phyloP scores from a whole-genome alignment of 2,888 invertebrate genomes.

The Pristionchus japonicus region DNA sequence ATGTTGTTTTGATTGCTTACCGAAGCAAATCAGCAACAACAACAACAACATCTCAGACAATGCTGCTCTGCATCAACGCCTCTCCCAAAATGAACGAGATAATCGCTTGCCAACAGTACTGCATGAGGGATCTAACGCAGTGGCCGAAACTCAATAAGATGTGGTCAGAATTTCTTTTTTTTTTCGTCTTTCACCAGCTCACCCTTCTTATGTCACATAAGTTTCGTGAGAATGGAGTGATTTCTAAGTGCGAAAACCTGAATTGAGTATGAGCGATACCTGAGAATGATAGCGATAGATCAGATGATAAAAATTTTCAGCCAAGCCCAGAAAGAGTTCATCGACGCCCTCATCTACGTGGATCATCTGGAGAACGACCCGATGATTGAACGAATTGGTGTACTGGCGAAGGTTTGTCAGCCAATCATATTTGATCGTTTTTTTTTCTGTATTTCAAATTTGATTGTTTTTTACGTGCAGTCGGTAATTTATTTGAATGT shows the following conservation, averaged over 20 bases:
- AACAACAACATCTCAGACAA: conserved; percentile 52
- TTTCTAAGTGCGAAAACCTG: too few relatives aligned
- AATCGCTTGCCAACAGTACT: conserved; percentile 64
- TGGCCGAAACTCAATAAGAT: conserved; percentile 66
- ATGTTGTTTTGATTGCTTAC: too few relatives aligned
- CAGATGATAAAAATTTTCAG: conserved; percentile 54
- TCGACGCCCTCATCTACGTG: conserved; percentile 57
- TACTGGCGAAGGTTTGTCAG: background rate
- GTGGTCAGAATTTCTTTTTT: conserved; percentile 51
- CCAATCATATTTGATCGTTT: too few relatives aligned
- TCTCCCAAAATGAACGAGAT: conserved; percentile 66
- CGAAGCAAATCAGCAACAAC: too few relatives aligned
- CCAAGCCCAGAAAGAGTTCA: conserved; percentile 60
- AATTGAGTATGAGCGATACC: too few relatives aligned
- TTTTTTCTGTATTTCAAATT: too few relatives aligned
- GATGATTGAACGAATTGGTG: conserved; percentile 18
- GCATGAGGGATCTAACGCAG: conserved; percentile 63
- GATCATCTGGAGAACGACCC: conserved; percentile 53
- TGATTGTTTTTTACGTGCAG: too few relatives aligned
- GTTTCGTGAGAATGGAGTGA: too few relatives aligned
- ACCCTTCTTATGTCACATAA: too few relatives aligned
- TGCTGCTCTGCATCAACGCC: conserved; percentile 63
- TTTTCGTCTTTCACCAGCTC: too few relatives aligned
- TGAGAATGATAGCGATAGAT: too few relatives aligned
- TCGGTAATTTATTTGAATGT: too few relatives aligned